phyloP scores from a whole-genome alignment of 2,797 vertebrate species.

The Anguilla pacifica region DNA sequence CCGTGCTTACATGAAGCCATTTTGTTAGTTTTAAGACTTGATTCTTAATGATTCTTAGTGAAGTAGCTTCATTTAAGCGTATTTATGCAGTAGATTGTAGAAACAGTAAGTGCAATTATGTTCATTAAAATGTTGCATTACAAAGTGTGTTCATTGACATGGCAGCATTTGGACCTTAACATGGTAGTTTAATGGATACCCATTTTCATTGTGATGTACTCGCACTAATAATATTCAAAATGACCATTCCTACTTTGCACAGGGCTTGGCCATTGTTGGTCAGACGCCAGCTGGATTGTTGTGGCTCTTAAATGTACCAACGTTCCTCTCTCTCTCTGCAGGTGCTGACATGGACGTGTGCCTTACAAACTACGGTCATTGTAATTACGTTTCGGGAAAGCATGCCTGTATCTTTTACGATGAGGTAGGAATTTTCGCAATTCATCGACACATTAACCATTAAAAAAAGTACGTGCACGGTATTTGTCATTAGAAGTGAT shows the following conservation, averaged over 20 bases:
- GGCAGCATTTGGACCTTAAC: neutral
- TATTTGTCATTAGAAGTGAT: neutral
- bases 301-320: neutral
- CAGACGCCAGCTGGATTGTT: neutral
- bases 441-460: neutral
- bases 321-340: constrained; percentile 49
- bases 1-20: neutral
- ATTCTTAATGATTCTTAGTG: too few relatives aligned
- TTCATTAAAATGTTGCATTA: neutral
- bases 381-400: constrained; percentile 96
- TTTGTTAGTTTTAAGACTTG: neutral
- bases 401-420: constrained; percentile 99
- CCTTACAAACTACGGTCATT: constrained; percentile 98
- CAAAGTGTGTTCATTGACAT: neutral
- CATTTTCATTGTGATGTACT: neutral
- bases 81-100: neutral
- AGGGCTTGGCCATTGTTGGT: too few relatives aligned
- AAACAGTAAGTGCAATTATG: too few relatives aligned
- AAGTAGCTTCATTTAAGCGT: neutral
- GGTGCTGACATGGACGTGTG: constrained; percentile 99
- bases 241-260: neutral
- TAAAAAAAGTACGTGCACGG: neutral
- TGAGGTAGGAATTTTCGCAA: constrained; percentile 75
- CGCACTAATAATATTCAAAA: neutral
- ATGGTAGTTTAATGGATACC: neutral